These are phyloP conservation scores for Bombus breviceps DNA, from an alignment of 1,140 invertebrate species.

Conservation along the genomic window DNA sequence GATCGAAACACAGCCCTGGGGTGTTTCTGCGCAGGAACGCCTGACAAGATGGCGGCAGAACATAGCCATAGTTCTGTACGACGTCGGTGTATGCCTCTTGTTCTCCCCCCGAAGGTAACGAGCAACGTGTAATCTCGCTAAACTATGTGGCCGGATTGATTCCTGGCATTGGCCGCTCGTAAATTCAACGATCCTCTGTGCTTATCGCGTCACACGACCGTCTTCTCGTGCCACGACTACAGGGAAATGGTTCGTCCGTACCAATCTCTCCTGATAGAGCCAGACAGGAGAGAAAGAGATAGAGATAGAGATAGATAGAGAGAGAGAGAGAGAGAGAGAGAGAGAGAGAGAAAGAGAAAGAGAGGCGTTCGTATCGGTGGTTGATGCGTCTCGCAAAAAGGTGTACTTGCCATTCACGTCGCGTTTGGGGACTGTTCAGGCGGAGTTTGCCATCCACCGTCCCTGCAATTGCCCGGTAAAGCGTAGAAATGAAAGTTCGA, in stretches of 20 bases:
- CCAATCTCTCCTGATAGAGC: neutral
- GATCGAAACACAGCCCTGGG: constrained; percentile 66
- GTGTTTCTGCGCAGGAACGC: constrained; percentile 65
- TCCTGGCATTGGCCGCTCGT: constrained; percentile 72
- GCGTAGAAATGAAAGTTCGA: constrained; percentile 7
- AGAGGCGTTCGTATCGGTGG: neutral
- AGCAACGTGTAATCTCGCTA: constrained; percentile 74
- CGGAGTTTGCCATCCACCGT: neutral
- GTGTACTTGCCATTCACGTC: neutral
- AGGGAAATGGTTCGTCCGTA: neutral
- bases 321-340: too few relatives aligned
- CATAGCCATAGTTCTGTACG: neutral
- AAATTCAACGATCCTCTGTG: constrained; percentile 66
- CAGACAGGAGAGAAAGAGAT: neutral
- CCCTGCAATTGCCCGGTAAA: neutral
- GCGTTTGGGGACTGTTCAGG: neutral
- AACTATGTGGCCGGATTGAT: constrained; percentile 74
- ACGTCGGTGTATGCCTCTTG: neutral
- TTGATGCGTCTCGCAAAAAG: neutral
- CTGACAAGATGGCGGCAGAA: constrained; percentile 67
- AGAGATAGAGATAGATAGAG: too few relatives aligned
- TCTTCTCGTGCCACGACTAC: constrained; percentile 9
- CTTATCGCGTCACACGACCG: constrained; percentile 66
- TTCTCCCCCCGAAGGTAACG: constrained; percentile 47
- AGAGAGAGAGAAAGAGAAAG: too few relatives aligned